Conservation (phyloP, 1,140 invertebrate species). For the Sogatella furcifera region DNA sequence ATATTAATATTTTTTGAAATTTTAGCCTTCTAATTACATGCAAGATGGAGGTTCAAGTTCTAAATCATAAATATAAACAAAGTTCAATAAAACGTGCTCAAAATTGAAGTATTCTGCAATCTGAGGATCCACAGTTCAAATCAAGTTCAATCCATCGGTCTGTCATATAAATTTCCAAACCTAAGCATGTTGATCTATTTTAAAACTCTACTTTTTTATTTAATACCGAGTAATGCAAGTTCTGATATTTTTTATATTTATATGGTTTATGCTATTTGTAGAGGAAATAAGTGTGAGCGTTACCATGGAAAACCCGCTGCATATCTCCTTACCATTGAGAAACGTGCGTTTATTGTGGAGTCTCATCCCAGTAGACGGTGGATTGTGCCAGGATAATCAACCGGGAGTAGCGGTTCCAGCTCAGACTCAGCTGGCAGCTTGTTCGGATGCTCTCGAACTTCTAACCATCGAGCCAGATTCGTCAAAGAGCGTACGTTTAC, state of each 20-base stretch:
- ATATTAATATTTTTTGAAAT: too few relatives aligned
- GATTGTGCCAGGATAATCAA: slow-evolving; percentile 31
- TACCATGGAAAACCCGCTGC: slow-evolving; percentile 66
- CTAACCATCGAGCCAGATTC: slow-evolving; percentile 36
- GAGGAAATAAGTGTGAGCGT: slow-evolving; percentile 74
- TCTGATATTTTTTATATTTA: background rate
- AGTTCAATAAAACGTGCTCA: too few relatives aligned
- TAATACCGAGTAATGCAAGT: too few relatives aligned
- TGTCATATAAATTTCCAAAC: too few relatives aligned
- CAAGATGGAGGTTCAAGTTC: too few relatives aligned
- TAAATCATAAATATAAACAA: too few relatives aligned
- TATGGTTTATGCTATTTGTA: slow-evolving; percentile 35
- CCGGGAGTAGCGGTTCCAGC: slow-evolving; percentile 21
- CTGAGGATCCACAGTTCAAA: too few relatives aligned
- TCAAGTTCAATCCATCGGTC: too few relatives aligned
- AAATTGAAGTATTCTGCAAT: too few relatives aligned
- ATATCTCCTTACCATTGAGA: slow-evolving; percentile 56
- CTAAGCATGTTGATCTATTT: too few relatives aligned
- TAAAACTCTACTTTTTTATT: too few relatives aligned
- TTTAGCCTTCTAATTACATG: too few relatives aligned
- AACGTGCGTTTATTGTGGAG: slow-evolving; percentile 73
- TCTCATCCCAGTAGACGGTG: slow-evolving; percentile 41
- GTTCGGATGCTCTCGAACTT: slow-evolving; percentile 33
- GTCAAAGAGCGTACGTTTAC: slow-evolving; percentile 29
- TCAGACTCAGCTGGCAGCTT: slow-evolving; percentile 25